A percentile compares a stretch with the other conserved stretches of the same genome.
phyloP scores from a whole-genome alignment of 2,888 invertebrate genomes.

The Anarsia innoxiella region DNA sequence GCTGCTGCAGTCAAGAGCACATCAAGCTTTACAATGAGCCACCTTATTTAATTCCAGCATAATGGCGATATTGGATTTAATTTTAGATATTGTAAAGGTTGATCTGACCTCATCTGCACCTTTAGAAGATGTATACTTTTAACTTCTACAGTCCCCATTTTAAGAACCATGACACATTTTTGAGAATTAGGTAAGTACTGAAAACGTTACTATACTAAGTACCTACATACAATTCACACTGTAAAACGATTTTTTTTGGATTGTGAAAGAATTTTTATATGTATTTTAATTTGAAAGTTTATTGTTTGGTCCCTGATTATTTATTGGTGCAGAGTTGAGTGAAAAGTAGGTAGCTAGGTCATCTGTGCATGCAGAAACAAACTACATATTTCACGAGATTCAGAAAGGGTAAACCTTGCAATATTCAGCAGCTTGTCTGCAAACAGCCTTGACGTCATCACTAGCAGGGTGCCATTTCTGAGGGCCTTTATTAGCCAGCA shows the following conservation, averaged over 20 bases:
- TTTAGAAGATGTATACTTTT: too few species aligned
- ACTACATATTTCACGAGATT: too few species aligned
- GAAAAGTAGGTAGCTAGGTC: too few species aligned
- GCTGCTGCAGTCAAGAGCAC: not conserved
- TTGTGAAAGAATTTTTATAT: not conserved
- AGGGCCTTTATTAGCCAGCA: conserved; percentile 84
- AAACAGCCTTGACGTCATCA: conserved; percentile 76
- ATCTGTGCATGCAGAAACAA: too few species aligned
- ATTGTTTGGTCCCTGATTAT: not conserved
- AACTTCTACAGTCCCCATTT: too few species aligned
- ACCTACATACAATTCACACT: too few species aligned
- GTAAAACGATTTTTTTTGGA: too few species aligned
- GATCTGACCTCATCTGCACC: not conserved
- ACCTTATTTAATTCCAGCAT: not conserved
- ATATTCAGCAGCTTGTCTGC: conserved; percentile 76
- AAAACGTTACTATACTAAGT: too few species aligned
- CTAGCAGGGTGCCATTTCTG: conserved; percentile 88
- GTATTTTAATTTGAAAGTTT: not conserved
- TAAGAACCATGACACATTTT: too few species aligned
- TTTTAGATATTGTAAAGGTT: not conserved
- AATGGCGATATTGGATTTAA: too few species aligned
- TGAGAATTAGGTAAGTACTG: too few species aligned
- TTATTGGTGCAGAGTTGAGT: too few species aligned
- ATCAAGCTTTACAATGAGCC: not conserved
- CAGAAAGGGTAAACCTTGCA: conserved; percentile 69